phyloP scores from a whole-genome alignment of 2,888 invertebrate species.

The Pachliopta kotzebuea region DNA sequence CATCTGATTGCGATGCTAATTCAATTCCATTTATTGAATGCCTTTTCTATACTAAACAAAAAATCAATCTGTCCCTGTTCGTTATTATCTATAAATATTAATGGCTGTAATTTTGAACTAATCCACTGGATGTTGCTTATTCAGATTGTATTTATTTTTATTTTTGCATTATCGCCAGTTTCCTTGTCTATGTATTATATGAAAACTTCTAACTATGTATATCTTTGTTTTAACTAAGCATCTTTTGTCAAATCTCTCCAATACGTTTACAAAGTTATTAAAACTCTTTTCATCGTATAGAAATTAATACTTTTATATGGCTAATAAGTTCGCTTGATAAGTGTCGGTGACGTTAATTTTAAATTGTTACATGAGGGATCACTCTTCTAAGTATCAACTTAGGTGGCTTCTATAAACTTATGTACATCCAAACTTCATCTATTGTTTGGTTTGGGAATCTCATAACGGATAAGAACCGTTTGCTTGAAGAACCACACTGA shows the following conservation, averaged over 20 bases:
- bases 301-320: no score
- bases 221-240: not conserved
- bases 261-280: not conserved
- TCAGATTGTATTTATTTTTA: not conserved
- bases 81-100: slow-evolving; percentile 6
- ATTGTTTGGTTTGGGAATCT: not conserved
- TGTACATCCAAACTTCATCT: not conserved
- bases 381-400: not conserved
- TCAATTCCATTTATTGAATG: slow-evolving; percentile 1
- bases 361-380: not conserved
- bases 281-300: not conserved
- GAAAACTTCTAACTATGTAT: not conserved
- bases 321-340: no score
- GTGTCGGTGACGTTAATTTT: no score
- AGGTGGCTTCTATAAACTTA: not conserved
- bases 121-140: slow-evolving; percentile 1
- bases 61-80: not conserved
- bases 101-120: slow-evolving; percentile 7
- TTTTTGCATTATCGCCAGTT: not conserved
- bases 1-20: slow-evolving; percentile 29
- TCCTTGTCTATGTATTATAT: not conserved
- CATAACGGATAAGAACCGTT: not conserved
- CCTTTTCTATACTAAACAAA: not conserved
- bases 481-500: no score
- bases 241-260: not conserved